Evolutionary conservation across 2,113 vertebrate species (phyloP), one percentile per base, ranked within the genome.

Genomic region (Tenrec ecaudatus): DNA sequence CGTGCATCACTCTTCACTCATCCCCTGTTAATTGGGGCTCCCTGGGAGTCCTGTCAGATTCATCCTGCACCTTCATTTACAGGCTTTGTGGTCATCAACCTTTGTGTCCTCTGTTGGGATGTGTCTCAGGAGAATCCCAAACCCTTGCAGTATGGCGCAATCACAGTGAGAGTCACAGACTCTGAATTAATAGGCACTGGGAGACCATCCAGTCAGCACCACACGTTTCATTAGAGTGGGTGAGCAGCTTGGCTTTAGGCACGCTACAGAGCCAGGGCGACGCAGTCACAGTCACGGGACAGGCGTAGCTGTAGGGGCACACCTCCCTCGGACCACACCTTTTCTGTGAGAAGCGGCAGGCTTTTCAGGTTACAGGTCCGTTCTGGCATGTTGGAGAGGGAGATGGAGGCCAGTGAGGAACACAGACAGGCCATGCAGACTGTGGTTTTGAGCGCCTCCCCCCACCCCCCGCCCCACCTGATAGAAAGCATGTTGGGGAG

Each of bases 51-150:
- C 10, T 29, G 80, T 92, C 75, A 89, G 81, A 43, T 36, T 88
- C 16, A 0, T 69, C 25, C 73, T 40, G 60, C 2, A 31, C 36
- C 27, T 88, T 53, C 71, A 90, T 85, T 93, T 60, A 66, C 20
- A 75, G 77, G 88, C 82, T 91, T 73, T 82, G 62, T 87, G 77
- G 77, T 40, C n/a, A n/a, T 75, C 40, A 0, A 36, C 19, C 83
- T 92, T 94, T 96, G 91, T 90, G 73, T 91, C 66, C 53, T 89
- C n/a, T 9, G 2, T 66, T 77, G 82, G 75, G 36, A 62, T 92
- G 68, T 87, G 58, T 76, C 87, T 86, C 27, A 0, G 57, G 87
- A 91, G 40, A 82, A 94, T 86, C 75, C 75, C 47, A n/a, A 47
- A 81, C 77, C 84, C 36, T 87, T 84, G 77, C 81, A 47, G 0